These are phyloP conservation scores for Zophobas morio DNA, from an alignment of 1,140 invertebrate genomes.

Conservation along the genomic window DNA sequence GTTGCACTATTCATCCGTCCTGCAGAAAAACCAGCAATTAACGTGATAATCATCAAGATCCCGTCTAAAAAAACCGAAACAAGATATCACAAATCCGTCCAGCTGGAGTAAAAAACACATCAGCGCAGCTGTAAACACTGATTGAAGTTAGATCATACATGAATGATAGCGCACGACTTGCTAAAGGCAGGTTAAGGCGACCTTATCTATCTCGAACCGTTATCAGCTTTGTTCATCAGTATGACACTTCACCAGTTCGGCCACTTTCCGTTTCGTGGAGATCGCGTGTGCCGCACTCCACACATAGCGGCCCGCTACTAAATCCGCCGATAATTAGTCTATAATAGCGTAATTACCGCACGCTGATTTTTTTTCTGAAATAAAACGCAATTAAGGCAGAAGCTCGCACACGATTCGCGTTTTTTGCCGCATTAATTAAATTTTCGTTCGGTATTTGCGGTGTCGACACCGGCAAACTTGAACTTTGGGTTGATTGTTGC, in stretches of 20 bases:
- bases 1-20: too few species aligned
- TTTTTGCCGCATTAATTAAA: slow-evolving; percentile 26
- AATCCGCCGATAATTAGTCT: slow-evolving; percentile 5
- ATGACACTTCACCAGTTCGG: slow-evolving; percentile 52
- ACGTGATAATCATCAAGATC: slow-evolving; percentile 36
- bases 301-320: not conserved
- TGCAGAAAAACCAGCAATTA: not conserved
- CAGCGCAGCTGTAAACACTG: slow-evolving; percentile 53
- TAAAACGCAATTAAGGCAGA: not conserved
- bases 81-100: slow-evolving; percentile 39
- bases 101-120: slow-evolving; percentile 35
- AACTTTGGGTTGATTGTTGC: slow-evolving; percentile 39
- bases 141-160: slow-evolving; percentile 60
- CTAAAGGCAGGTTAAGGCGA: slow-evolving; percentile 55
- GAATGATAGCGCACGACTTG: slow-evolving; percentile 58
- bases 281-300: not conserved
- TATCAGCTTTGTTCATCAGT: slow-evolving; percentile 53
- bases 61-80: slow-evolving; percentile 23
- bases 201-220: slow-evolving; percentile 52
- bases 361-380: slow-evolving; percentile 16
- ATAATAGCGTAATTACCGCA: slow-evolving; percentile 21
- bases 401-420: not conserved
- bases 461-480: slow-evolving; percentile 40
- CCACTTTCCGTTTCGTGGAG: not conserved
- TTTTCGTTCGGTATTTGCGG: slow-evolving; percentile 21